Percentiles rank a stretch among this genome's conserved stretches.
Conservation (phyloP, 2,113 vertebrate species). For the Anseranas semipalmata region DNA sequence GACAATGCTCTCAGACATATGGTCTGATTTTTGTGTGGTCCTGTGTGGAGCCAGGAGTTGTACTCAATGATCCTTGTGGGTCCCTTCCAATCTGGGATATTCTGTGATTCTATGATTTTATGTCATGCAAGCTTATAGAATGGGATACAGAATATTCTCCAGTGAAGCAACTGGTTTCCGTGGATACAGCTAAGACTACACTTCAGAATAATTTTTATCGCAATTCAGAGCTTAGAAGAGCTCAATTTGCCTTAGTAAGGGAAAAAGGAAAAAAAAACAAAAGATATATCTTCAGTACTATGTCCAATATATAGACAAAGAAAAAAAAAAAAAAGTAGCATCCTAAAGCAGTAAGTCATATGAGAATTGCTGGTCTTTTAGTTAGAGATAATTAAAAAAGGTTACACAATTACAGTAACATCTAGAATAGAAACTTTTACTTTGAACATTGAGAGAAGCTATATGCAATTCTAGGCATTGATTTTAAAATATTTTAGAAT, state of each 20-base stretch:
- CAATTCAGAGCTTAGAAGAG: conserved; percentile 27
- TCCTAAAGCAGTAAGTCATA: not conserved
- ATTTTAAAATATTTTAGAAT: not conserved
- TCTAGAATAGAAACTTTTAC: not conserved
- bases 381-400: not conserved
- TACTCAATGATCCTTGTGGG: no score
- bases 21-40: no score
- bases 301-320: not conserved
- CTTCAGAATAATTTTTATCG: conserved; percentile 6
- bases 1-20: no score
- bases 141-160: not conserved
- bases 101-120: not conserved
- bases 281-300: not conserved
- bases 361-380: not conserved
- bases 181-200: conserved; percentile 50
- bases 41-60: no score
- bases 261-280: not conserved
- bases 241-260: conserved; percentile 33
- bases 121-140: not conserved
- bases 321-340: not conserved
- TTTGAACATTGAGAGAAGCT: not conserved
- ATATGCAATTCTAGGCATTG: not conserved
- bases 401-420: not conserved
- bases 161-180: conserved; percentile 42
- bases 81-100: no score